Evolutionary conservation across 2,888 invertebrate genomes (phyloP).

Genomic region (Melieria crassipennis): DNA sequence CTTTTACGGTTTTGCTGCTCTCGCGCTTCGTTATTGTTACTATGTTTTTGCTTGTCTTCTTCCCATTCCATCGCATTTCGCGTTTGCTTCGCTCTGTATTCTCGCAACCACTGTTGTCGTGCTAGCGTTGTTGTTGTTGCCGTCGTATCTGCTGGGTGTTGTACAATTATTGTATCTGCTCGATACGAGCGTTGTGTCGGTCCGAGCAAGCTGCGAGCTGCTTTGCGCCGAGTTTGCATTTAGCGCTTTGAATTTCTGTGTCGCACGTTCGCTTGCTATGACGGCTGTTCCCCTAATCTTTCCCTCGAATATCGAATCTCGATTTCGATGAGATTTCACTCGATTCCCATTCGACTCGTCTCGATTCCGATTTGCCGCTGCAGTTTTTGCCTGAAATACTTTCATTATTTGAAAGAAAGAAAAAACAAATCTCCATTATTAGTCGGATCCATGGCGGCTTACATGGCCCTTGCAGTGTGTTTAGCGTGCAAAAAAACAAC

Average conservation of each 20-base stretch:
- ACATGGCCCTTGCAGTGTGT: background rate
- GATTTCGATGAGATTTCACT: slow-evolving; percentile 61
- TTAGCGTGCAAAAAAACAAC: slow-evolving; percentile 6
- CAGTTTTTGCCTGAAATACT: slow-evolving; percentile 24
- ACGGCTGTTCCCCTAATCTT: slow-evolving; percentile 60
- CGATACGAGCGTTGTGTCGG: slow-evolving; percentile 29
- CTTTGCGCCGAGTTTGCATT: slow-evolving; percentile 23
- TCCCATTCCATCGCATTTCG: background rate
- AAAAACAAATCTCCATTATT: slow-evolving; percentile 10
- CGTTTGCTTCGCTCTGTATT: background rate
- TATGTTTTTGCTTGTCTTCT: background rate
- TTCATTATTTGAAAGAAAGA: slow-evolving; percentile 11
- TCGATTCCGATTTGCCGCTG: slow-evolving; percentile 5
- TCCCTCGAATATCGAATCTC: slow-evolving; percentile 65
- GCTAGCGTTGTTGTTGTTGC: slow-evolving; percentile 26
- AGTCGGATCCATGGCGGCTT: slow-evolving; percentile 4
- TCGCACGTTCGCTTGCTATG: slow-evolving; percentile 41
- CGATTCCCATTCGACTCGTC: background rate
- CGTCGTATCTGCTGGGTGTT: slow-evolving; percentile 30
- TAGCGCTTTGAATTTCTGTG: slow-evolving; percentile 35
- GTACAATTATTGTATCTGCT: background rate
- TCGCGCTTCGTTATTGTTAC: background rate
- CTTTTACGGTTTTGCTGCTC: background rate
- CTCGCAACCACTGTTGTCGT: background rate
- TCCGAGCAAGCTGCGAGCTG: slow-evolving; percentile 18